Evolutionary conservation across 2,113 vertebrate genomes (phyloP).

Genomic region (Sceloporus undulatus): DNA sequence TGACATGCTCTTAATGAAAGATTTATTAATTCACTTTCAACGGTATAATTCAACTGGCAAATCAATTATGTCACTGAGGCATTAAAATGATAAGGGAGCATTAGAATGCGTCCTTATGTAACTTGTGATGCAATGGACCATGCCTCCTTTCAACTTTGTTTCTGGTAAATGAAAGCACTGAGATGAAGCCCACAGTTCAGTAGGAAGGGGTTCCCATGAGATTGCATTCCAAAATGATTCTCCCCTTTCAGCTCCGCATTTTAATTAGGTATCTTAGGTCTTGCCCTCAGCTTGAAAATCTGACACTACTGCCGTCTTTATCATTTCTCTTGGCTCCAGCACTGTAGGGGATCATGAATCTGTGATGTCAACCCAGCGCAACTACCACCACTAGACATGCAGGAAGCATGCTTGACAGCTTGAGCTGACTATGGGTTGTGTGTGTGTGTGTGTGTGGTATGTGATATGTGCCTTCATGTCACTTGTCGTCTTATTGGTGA

Average conservation of each 20-base stretch:
- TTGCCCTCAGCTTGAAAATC: not conserved
- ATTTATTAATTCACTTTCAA: slow-evolving; percentile 31
- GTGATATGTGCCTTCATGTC: no score
- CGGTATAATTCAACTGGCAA: slow-evolving; percentile 16
- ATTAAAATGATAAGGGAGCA: slow-evolving; percentile 4
- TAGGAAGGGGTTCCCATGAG: not conserved
- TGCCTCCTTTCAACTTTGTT: not conserved
- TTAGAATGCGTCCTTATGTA: not conserved
- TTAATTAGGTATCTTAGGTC: not conserved
- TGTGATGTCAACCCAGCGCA: no score
- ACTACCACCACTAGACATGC: not conserved
- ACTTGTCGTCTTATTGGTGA: no score
- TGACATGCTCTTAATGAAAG: slow-evolving; percentile 27
- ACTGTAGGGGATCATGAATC: no score
- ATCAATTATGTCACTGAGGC: slow-evolving; percentile 26
- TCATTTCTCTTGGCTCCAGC: not conserved
- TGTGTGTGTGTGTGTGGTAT: no score
- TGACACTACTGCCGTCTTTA: no score
- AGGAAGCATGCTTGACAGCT: not conserved
- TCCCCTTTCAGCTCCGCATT: not conserved
- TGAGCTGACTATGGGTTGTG: not conserved
- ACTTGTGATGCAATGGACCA: not conserved
- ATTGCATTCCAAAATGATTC: not conserved
- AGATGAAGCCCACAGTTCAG: not conserved
- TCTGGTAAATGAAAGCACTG: not conserved